Percentiles rank a stretch among this genome's conserved stretches.
Evolutionary conservation across 2,888 invertebrate species (phyloP).

Genomic region (Clitarchus hookeri): DNA sequence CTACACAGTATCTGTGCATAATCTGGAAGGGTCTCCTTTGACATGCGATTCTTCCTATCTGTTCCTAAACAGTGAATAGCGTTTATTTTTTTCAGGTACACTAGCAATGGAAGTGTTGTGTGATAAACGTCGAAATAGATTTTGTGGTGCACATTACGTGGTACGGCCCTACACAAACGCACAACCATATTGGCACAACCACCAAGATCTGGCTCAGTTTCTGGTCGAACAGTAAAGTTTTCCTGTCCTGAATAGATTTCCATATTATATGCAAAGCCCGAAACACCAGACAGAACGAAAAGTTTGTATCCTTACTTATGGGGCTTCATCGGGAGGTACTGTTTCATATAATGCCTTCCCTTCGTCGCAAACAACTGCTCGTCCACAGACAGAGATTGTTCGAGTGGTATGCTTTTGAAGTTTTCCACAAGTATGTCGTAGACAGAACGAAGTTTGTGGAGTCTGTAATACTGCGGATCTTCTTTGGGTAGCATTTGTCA

Average conservation of each 20-base stretch:
- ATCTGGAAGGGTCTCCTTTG: neutral
- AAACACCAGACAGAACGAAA: neutral
- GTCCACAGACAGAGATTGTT: neutral
- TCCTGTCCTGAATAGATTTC: neutral
- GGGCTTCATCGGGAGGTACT: neutral
- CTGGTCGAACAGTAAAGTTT: neutral
- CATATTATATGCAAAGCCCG: neutral
- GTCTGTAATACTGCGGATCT: neutral
- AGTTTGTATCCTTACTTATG: neutral
- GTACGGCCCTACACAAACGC: neutral
- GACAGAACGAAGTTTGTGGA: neutral
- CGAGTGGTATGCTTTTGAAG: neutral
- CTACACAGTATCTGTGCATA: neutral
- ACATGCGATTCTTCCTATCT: neutral
- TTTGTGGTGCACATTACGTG: neutral
- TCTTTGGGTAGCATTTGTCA: neutral
- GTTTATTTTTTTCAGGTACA: neutral
- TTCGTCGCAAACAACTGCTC: neutral
- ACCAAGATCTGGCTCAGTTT: neutral
- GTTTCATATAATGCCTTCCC: neutral
- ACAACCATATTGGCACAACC: neutral
- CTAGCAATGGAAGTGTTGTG: neutral
- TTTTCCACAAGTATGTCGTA: neutral
- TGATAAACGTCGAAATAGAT: neutral
- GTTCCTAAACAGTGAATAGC: neutral